Evolutionary conservation across 2,888 invertebrate genomes (phyloP).

Genomic region (Trimorus sp.): DNA sequence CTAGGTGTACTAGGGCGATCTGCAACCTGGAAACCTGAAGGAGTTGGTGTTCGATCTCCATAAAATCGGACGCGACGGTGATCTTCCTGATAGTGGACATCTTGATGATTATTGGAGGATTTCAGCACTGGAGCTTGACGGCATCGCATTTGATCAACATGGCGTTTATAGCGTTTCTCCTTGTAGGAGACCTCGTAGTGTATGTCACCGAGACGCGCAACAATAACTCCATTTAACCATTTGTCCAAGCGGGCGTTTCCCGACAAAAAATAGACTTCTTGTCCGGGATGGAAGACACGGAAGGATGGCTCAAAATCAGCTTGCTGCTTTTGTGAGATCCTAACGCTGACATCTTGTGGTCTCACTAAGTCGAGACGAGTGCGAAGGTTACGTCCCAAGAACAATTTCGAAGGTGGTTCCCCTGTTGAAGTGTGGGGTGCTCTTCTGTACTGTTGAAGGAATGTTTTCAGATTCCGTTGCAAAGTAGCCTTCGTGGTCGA

Average conservation of each 20-base stretch:
- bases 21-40: neutral
- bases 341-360: conserved; percentile 13
- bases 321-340: conserved; percentile 23
- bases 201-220: neutral
- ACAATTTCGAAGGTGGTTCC: conserved; percentile 26
- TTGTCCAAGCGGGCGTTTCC: conserved; percentile 47
- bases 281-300: conserved; percentile 15
- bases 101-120: neutral
- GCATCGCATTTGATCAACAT: conserved; percentile 1
- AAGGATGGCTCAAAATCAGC: conserved; percentile 13
- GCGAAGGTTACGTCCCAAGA: conserved; percentile 64
- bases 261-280: conserved; percentile 39
- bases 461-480: neutral
- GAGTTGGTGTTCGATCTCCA: neutral
- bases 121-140: neutral
- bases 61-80: neutral
- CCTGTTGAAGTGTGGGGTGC: conserved; percentile 9
- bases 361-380: conserved; percentile 59
- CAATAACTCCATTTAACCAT: conserved; percentile 29
- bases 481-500: neutral
- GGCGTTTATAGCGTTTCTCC: conserved; percentile 1
- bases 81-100: neutral
- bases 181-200: conserved; percentile 4
- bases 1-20: neutral
- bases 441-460: neutral